Percentiles rank a stretch among this genome's conserved stretches.
Evolutionary conservation across 1,140 invertebrate genomes (phyloP).

Genomic region (Drosophila bifasciata): DNA sequence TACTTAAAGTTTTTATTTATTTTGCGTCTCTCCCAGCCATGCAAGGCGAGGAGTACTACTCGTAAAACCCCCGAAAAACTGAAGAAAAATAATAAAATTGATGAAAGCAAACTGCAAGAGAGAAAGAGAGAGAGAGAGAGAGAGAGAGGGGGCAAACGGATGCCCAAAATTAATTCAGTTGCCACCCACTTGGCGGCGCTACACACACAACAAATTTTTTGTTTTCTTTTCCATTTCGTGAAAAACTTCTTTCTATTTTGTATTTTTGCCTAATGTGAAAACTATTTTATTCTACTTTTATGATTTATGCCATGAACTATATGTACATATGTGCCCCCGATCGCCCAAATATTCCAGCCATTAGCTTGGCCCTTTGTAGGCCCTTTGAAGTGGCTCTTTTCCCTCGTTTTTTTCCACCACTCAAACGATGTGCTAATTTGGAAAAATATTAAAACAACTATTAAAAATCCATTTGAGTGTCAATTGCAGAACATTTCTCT

Average conservation of each 20-base stretch:
- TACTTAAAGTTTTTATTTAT: conserved; percentile 83
- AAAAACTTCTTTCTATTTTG: conserved; percentile 55
- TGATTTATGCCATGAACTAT: conserved; percentile 71
- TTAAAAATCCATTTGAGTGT: conserved; percentile 72
- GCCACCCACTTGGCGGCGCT: conserved; percentile 74
- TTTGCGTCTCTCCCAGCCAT: conserved; percentile 71
- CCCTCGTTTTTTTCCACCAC: conserved; percentile 15
- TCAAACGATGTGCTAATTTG: conserved; percentile 76
- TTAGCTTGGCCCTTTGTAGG: conserved; percentile 32
- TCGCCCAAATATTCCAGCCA: conserved; percentile 59
- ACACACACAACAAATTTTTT: conserved; percentile 64
- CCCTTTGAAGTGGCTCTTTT: conserved; percentile 65
- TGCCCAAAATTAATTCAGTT: conserved; percentile 72
- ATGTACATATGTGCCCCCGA: conserved; percentile 31
- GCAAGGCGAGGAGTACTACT: too few species aligned
- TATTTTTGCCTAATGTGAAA: conserved; percentile 52
- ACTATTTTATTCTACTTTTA: conserved; percentile 50
- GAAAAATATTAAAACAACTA: conserved; percentile 70
- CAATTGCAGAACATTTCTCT: conserved; percentile 63
- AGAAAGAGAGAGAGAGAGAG: conserved; percentile 5
- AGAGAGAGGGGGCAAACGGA: conserved; percentile 7
- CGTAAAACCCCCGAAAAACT: conserved; percentile 54
- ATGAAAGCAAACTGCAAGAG: conserved; percentile 41
- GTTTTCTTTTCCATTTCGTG: conserved; percentile 67
- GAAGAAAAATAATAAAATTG: conserved; percentile 59